These are phyloP conservation scores for Eupeodes latifasciatus DNA, from an alignment of 2,888 invertebrate species.

Conservation along the genomic window DNA sequence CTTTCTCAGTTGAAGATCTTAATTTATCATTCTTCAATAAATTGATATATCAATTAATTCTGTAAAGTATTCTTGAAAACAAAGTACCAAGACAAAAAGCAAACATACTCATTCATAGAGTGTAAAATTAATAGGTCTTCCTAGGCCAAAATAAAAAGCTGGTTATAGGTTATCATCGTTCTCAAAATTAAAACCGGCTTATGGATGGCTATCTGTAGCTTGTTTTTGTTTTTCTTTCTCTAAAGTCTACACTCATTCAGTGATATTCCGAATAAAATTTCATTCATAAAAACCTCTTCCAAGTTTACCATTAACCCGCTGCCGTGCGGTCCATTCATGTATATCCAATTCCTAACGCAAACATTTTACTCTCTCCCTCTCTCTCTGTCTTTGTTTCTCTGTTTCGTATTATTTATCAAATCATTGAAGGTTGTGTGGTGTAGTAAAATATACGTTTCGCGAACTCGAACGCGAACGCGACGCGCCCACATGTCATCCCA, in stretches of 20 bases:
- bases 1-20: neutral
- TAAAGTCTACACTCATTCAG: slow-evolving; percentile 18
- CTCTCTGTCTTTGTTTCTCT: neutral
- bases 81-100: slow-evolving; percentile 30
- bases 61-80: slow-evolving; percentile 2
- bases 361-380: slow-evolving; percentile 34
- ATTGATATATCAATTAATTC: slow-evolving; percentile 20
- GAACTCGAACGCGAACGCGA: slow-evolving; percentile 55
- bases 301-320: slow-evolving; percentile 15
- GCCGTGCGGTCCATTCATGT: slow-evolving; percentile 59
- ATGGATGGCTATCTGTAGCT: neutral
- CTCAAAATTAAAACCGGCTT: slow-evolving; percentile 63
- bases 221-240: no score
- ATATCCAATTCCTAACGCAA: slow-evolving; percentile 56
- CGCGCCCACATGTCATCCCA: slow-evolving; percentile 72
- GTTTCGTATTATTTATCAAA: slow-evolving; percentile 24
- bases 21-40: neutral
- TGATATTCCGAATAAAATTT: slow-evolving; percentile 58
- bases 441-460: slow-evolving; percentile 63
- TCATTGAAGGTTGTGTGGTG: slow-evolving; percentile 64
- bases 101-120: slow-evolving; percentile 9
- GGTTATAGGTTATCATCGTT: neutral
- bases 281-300: slow-evolving; percentile 72
- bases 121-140: slow-evolving; percentile 27
- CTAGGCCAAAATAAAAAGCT: slow-evolving; percentile 7